Evolutionary conservation across 2,888 invertebrate genomes (phyloP).

Genomic region (Cosmopolites sordidus): DNA sequence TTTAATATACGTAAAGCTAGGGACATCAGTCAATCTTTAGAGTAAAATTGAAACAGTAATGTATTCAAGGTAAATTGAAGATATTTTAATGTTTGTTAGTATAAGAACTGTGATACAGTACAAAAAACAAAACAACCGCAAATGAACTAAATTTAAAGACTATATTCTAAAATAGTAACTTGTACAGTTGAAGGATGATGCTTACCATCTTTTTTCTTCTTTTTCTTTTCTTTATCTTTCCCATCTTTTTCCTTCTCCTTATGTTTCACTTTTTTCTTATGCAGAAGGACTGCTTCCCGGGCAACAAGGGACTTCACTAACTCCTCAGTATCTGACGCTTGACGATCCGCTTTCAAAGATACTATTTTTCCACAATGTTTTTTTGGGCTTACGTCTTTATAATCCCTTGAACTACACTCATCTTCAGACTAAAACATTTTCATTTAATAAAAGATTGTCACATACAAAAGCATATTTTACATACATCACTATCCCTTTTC

Average conservation of each 20-base stretch:
- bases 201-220: constrained; percentile 24
- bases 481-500: constrained; percentile 22
- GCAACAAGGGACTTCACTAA: constrained; percentile 38
- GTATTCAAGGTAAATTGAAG: too few relatives aligned
- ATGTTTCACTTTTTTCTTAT: constrained; percentile 40
- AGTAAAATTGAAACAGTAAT: too few relatives aligned
- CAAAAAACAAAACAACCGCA: too few relatives aligned
- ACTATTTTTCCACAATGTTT: constrained; percentile 43
- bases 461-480: not conserved
- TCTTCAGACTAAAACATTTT: constrained; percentile 30
- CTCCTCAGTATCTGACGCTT: constrained; percentile 32
- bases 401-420: not conserved
- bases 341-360: constrained; percentile 34
- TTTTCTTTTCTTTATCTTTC: constrained; percentile 34
- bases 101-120: too few relatives aligned
- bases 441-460: constrained; percentile 30
- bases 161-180: too few relatives aligned
- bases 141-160: too few relatives aligned
- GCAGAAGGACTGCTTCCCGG: constrained; percentile 36
- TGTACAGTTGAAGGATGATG: not conserved
- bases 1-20: too few relatives aligned
- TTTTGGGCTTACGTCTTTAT: constrained; percentile 19
- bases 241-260: constrained; percentile 34
- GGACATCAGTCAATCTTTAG: too few relatives aligned
- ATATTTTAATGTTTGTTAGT: too few relatives aligned